Evolutionary conservation across 2,113 vertebrate genomes (phyloP).

Genomic region (Macrotus californicus): DNA sequence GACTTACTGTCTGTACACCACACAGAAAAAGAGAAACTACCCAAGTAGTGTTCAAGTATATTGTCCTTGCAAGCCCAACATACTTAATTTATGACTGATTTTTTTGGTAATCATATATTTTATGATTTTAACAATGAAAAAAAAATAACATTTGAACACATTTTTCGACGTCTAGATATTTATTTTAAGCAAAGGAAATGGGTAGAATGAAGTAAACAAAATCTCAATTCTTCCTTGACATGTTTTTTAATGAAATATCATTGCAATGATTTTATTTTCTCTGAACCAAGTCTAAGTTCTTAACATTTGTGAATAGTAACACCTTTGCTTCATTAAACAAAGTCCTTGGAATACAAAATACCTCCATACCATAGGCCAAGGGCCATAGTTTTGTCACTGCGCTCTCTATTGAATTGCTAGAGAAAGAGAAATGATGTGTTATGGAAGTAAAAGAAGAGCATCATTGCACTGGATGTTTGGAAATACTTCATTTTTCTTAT

Average conservation of each 20-base stretch:
- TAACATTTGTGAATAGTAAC: slow-evolving; percentile 2
- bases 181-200: background rate
- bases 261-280: slow-evolving; percentile 42
- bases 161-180: background rate
- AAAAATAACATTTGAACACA: background rate
- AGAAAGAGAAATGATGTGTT: slow-evolving; percentile 52
- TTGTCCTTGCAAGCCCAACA: background rate
- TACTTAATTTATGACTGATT: slow-evolving; percentile 29
- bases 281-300: slow-evolving; percentile 33
- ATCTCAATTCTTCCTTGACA: background rate
- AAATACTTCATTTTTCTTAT: slow-evolving; percentile 67
- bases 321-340: slow-evolving; percentile 13
- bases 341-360: background rate
- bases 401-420: slow-evolving; percentile 56
- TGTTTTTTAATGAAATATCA: slow-evolving; percentile 30
- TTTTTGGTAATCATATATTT: background rate
- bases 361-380: background rate
- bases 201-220: background rate
- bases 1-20: slow-evolving; percentile 27
- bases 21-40: slow-evolving; percentile 14
- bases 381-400: slow-evolving; percentile 36
- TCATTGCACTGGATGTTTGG: slow-evolving; percentile 66
- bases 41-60: background rate
- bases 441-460: slow-evolving; percentile 65
- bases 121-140: background rate